Evolutionary conservation across 2,113 vertebrate genomes (phyloP).

Genomic region (Podarcis cretensis): DNA sequence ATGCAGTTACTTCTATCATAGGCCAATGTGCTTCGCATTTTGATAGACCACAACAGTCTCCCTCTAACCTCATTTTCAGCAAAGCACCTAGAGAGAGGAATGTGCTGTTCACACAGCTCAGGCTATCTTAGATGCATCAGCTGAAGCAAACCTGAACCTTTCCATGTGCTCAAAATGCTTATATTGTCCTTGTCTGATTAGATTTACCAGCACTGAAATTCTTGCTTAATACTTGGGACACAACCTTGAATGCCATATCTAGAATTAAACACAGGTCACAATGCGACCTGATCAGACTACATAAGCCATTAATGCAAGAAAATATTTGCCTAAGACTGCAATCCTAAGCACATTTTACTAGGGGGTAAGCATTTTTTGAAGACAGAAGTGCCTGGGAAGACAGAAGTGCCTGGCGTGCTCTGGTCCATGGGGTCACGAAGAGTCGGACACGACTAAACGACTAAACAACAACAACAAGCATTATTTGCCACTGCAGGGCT

Average conservation of each 20-base stretch:
- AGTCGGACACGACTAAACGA: too few species aligned
- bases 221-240: not conserved
- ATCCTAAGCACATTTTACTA: not conserved
- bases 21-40: not conserved
- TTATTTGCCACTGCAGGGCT: not conserved
- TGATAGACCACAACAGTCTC: not conserved
- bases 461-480: not conserved
- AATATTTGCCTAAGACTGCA: not conserved
- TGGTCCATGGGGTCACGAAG: too few species aligned
- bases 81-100: not conserved
- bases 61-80: not conserved
- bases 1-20: slow-evolving; percentile 57
- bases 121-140: not conserved
- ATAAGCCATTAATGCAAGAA: not conserved
- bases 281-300: too few species aligned
- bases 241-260: not conserved
- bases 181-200: not conserved
- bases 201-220: not conserved
- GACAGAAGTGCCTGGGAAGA: too few species aligned
- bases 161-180: not conserved
- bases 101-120: not conserved
- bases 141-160: not conserved
- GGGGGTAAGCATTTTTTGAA: not conserved
- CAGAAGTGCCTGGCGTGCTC: too few species aligned
- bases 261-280: not conserved